Base-by-base conservation (phyloP, 2,113 vertebrate genomes). In the Tyrannus savana region DNA sequence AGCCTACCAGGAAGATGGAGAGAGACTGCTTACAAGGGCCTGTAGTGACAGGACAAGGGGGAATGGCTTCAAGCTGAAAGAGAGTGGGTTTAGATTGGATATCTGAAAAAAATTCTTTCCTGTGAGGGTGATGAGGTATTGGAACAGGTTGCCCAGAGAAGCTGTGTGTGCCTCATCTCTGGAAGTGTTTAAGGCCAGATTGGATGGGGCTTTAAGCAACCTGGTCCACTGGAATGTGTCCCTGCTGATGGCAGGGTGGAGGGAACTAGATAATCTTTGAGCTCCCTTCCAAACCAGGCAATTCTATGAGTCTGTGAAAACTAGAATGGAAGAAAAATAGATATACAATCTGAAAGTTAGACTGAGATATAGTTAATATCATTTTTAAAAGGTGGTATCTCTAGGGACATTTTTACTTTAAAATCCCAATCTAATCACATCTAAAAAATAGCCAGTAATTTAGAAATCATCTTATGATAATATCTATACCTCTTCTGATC, bases 61-160 rank as follows among this genome's bases (percentile, higher is more conserved):
- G 3, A 49, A 12, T 49, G 8, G 1, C 0, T 30, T 42, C 25
- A 50, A 21, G 16, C 5, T 49, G 16, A n/a, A 24, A 47, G 41
- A 30, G 6, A 41, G 5, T 6, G 41, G 10, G 24, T 30, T 58
- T 49, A 8, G 19, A 2, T 66, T 7, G 24, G 52, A 10, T n/a
- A 2, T 41, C 28, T 30, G 71, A 16, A 58, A 41, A 3, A 44
- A 11, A 2, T 35, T 49, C 52, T 58, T 75, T 3, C 3, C 31
- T 31, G 18, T 49, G 4, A 31, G 19, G 12, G 5, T n/a, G 12
- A 3, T n/a, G 13, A 49, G 16, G 19, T 44, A 1, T 19, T 17
- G 19, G 6, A 3, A 76, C 35, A 58, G 35, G 24, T 13, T 58
- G 3, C 6, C 21, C 19, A 27, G 7, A 67, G 12, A 66, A 30